A percentile compares a stretch with the other conserved stretches of the same genome.
These are phyloP conservation scores for Erythrocercus mccallii DNA, from an alignment of 2,113 vertebrate genomes.

Conservation along the genomic window DNA sequence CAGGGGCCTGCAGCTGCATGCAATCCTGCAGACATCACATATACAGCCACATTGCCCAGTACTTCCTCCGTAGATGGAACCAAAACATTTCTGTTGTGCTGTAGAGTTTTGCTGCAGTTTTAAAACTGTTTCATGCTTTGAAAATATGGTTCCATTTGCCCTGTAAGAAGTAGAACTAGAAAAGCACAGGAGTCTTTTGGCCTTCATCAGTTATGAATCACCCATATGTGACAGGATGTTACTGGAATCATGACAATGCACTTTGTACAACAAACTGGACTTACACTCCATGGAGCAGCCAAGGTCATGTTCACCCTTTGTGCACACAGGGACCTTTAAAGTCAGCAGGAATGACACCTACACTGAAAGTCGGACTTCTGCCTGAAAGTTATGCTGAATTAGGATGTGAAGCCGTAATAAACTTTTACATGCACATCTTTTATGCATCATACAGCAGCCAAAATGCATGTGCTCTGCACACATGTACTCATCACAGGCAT, in stretches of 20 bases:
- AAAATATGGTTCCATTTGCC: background rate
- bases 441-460: accelerated
- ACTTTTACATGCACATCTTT: background rate
- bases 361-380: background rate
- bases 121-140: background rate
- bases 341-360: background rate
- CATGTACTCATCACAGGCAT: background rate
- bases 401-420: background rate
- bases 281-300: background rate
- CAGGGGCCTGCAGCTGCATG: background rate
- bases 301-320: background rate
- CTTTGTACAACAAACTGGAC: background rate
- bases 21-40: background rate
- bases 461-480: background rate
- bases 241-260: background rate
- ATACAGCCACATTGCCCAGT: background rate
- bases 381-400: background rate
- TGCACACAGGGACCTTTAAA: background rate
- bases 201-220: background rate
- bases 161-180: background rate
- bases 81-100: background rate
- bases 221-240: background rate
- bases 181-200: background rate
- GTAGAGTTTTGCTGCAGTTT: background rate
- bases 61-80: background rate